Conservation (phyloP, 2,113 vertebrate genomes). For the Condylura cristata region DNA sequence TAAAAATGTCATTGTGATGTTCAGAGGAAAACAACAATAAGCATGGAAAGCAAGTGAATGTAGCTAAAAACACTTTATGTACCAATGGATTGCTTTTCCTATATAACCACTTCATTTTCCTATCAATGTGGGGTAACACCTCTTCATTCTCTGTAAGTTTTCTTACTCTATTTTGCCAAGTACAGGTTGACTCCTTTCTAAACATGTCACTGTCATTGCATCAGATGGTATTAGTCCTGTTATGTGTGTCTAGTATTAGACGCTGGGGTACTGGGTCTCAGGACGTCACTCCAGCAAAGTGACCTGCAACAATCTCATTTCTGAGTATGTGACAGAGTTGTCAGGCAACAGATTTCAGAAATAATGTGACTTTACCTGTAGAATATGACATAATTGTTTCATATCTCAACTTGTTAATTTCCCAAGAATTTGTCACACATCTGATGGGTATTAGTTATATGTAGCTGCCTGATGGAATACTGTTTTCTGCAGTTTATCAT, state of each 20-base stretch:
- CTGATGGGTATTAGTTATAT: background rate
- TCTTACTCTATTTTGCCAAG: background rate
- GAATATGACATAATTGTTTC: background rate
- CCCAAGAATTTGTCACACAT: background rate
- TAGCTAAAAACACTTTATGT: background rate
- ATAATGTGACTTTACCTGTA: background rate
- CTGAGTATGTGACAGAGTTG: background rate
- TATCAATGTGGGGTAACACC: slow-evolving; percentile 18
- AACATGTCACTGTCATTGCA: background rate
- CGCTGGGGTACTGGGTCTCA: background rate
- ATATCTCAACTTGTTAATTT: background rate
- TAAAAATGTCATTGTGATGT: slow-evolving; percentile 58
- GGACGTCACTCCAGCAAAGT: background rate
- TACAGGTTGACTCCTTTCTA: background rate
- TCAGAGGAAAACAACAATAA: background rate
- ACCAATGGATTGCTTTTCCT: background rate
- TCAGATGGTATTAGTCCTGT: slow-evolving; percentile 26
- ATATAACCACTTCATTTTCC: slow-evolving; percentile 15
- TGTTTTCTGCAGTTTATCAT: background rate
- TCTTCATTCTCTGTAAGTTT: background rate
- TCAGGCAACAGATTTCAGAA: background rate
- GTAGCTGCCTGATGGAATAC: background rate
- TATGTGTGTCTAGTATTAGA: background rate
- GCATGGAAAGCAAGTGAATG: background rate
- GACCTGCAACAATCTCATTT: background rate